Percentiles rank a stretch among this genome's conserved stretches.
phyloP scores from a whole-genome alignment of 2,797 vertebrate species.

The Sebastes ruberrimus region DNA sequence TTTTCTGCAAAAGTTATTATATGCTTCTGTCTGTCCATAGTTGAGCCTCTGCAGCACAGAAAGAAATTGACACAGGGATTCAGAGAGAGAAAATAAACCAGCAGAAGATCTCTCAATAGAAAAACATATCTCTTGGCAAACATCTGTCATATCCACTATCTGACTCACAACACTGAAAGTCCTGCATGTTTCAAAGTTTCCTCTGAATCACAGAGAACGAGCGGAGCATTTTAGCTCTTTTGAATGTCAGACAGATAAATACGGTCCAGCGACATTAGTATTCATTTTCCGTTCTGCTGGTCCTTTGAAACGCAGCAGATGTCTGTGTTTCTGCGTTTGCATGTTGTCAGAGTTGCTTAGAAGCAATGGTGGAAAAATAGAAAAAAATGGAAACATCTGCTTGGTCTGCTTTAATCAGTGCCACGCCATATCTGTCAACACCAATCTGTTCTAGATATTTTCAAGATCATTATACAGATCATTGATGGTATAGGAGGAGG shows the following conservation, averaged over 20 bases:
- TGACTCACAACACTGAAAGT: conserved; percentile 43
- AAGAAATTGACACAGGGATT: conserved; percentile 4
- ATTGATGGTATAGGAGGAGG: not conserved
- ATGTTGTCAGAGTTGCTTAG: conserved; percentile 62
- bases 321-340: conserved; percentile 70
- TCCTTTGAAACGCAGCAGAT: conserved; percentile 72
- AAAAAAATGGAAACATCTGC: conserved; percentile 53
- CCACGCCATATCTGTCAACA: conserved; percentile 23
- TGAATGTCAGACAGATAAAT: conserved; percentile 67
- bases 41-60: not conserved
- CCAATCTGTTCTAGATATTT: conserved; percentile 34
- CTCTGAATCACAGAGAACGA: conserved; percentile 51
- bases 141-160: conserved; percentile 59
- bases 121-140: conserved; percentile 61
- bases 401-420: conserved; percentile 40
- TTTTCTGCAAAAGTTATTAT: not conserved
- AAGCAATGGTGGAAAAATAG: conserved; percentile 21
- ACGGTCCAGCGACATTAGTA: conserved; percentile 55
- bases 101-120: conserved; percentile 24
- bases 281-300: conserved; percentile 46
- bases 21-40: not conserved
- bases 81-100: conserved; percentile 18
- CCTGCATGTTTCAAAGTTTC: conserved; percentile 54
- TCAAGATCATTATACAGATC: conserved; percentile 21
- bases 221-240: conserved; percentile 46